Conservation (phyloP, 2,888 invertebrate species). For the Cryptus armator region DNA sequence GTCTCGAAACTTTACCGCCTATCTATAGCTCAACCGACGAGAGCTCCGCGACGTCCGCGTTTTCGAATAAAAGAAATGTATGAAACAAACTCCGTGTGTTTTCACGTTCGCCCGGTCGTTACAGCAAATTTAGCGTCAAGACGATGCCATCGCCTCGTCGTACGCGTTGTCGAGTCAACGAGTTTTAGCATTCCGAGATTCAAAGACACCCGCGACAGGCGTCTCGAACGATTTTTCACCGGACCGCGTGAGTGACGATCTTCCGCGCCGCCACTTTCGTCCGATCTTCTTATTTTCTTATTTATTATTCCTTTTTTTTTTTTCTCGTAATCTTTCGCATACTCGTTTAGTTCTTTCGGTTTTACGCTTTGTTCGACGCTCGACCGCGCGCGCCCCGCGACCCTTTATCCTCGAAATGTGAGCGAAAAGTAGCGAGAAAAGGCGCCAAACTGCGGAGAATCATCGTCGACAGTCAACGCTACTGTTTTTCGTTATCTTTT, state of each 20-base stretch:
- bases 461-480: not conserved
- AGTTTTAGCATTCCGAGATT: slow-evolving; percentile 36
- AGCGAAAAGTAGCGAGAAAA: not conserved
- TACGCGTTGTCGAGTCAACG: not conserved
- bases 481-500: not conserved
- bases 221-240: slow-evolving; percentile 50
- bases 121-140: slow-evolving; percentile 56
- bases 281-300: not conserved
- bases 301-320: slow-evolving; percentile 16
- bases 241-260: slow-evolving; percentile 45
- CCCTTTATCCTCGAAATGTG: not conserved
- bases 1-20: slow-evolving; percentile 36
- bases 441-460: slow-evolving; percentile 11
- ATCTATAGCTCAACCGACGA: slow-evolving; percentile 24
- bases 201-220: slow-evolving; percentile 22
- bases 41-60: slow-evolving; percentile 19
- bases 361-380: slow-evolving; percentile 39
- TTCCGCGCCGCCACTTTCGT: slow-evolving; percentile 2
- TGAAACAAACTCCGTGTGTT: slow-evolving; percentile 17
- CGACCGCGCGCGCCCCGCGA: not conserved
- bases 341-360: not conserved
- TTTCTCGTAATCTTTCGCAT: slow-evolving; percentile 4
- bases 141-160: slow-evolving; percentile 15
- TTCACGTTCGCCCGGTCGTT: slow-evolving; percentile 50
- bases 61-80: slow-evolving; percentile 22